Base-by-base conservation (phyloP, 2,888 invertebrate species). In the Idaea biselata region DNA sequence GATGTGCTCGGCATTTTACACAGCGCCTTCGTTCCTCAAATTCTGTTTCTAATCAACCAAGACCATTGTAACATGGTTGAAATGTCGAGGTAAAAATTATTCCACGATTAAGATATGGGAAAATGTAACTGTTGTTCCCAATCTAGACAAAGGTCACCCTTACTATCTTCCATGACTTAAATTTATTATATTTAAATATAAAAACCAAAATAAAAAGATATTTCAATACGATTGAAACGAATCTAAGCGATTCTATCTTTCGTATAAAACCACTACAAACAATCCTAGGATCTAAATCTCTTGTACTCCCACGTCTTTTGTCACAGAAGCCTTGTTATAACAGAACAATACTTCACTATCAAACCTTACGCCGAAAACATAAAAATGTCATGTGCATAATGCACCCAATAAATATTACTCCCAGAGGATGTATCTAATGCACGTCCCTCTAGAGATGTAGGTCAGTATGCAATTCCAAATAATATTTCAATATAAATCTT, bases 381-480 rank as follows among this genome's bases (percentile, higher is more conserved):
- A 92, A 92, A 92, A 91, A 82, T 84, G 92, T 92, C 92, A 89
- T 81, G 85, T 86, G 89, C 91, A 89, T 89, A 86, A 88, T 89
- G 89, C 91, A 91, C 84, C 85, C 89, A 76, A 91, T 91, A 91
- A 89, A 91, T 91, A 91, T 89, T 82, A 88, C 84, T 85, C 92
- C 91, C 92, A 78, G 73, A 77, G 78, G 88, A 87, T 81, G 76
- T 77, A 68, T 70, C 88, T 88, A 89, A 89, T 86, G 83, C 82
- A 81, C 80, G 84, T 82, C 81, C 82, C 87, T 88, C 85, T 73
- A 81, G 91, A 91, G 92, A 92, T 89, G 84, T 92, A 89, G 92
- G 92, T 92, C 91, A 92, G 81, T 81, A 77, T 87, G 85, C 44
- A 44, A 44, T 79, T 86, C 81, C 82, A 81, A 77, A 73, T 77